Evolutionary conservation across 2,888 invertebrate species (phyloP), one percentile per base, ranked within the genome.

Genomic region (Sesia bembeciformis): DNA sequence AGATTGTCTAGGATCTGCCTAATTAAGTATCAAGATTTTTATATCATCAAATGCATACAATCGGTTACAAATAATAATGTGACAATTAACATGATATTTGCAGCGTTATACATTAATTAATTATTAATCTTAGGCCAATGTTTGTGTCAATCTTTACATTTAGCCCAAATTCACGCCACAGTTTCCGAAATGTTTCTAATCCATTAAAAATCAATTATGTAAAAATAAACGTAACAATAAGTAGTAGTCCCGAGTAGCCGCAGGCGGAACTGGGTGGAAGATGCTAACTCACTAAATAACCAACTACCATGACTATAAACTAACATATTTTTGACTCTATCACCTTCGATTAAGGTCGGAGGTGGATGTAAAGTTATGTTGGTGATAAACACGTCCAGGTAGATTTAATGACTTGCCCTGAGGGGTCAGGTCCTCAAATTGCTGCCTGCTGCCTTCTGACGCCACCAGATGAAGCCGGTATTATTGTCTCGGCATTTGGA

Each of bases 171-270:
- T n/a, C n/a, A n/a, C n/a, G n/a, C n/a, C n/a, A 38, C 41, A 53
- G 23, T 23, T 23, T 23, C 23, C 23, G 23, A 23, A 23, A 23
- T 23, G 2, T 23, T 2, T 23, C 23, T 23, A 56, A 38, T 8
- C 50, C 59, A 70, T 70, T 70, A 69, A 66, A 67, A 68, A 68
- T 64, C 70, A 71, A 72, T 71, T 70, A 71, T 65, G 60, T 50
- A 53, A 56, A 62, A 65, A 64, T 62, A 67, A 66, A 56, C 51
- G 56, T 57, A 53, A 54, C 57, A 61, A 63, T 39, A 54, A 46
- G 57, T 55, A 57, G 58, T 56, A 50, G 54, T 38, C 46, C 40
- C 46, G 6, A 5, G 42, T 4, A 4, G 57, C 59, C 57, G 39
- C 55, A 53, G 54, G 62, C 58, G 50, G 55, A 46, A 46, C 41